phyloP scores from a whole-genome alignment of 2,888 invertebrate genomes.

The Dioctria rufipes region DNA sequence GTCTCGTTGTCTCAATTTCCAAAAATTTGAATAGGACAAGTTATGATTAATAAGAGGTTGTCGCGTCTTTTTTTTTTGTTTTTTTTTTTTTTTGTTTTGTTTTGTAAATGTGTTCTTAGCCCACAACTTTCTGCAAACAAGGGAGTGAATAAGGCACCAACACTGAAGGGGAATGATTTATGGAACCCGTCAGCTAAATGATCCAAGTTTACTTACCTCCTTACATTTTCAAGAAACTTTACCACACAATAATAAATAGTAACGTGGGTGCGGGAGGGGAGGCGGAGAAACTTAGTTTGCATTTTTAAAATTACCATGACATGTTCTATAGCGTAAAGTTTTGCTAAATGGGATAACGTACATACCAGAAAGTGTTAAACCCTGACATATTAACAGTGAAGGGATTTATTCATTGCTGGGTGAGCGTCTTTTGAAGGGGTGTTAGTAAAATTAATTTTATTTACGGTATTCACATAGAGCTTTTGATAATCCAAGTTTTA shows the following conservation, averaged over 20 bases:
- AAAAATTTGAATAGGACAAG: conserved; percentile 53
- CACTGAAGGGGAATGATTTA: conserved; percentile 41
- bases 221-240: conserved; percentile 41
- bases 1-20: conserved; percentile 53
- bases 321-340: too few species aligned
- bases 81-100: neutral
- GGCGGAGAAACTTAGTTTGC: neutral
- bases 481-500: too few species aligned
- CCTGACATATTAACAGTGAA: too few species aligned
- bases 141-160: conserved; percentile 34
- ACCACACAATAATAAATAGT: neutral
- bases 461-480: too few species aligned
- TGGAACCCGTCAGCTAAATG: conserved; percentile 46
- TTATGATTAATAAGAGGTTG: conserved; percentile 53
- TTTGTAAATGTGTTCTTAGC: conserved; percentile 21
- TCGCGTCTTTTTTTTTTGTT: conserved; percentile 40
- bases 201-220: conserved; percentile 48
- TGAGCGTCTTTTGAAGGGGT: too few species aligned
- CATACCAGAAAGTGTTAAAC: too few species aligned
- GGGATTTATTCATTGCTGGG: too few species aligned
- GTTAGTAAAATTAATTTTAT: too few species aligned
- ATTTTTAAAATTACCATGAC: neutral
- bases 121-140: conserved; percentile 41
- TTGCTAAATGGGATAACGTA: too few species aligned
- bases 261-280: too few species aligned